Evolutionary conservation across 1,140 invertebrate genomes (phyloP).

Genomic region (Sycophila sp.): DNA sequence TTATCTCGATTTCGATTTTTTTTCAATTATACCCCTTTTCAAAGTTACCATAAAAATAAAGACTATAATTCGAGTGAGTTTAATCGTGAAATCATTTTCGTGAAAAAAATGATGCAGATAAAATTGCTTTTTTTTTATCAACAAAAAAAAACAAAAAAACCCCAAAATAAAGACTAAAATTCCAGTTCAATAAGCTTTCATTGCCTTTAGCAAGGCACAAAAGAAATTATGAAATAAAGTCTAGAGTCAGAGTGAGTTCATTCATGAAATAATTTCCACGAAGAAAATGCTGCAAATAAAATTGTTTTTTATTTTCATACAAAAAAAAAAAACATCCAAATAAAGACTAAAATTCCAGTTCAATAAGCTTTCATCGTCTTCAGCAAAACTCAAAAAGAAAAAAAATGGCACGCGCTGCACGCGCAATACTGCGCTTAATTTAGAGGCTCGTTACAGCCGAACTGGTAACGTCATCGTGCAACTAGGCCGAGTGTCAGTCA

Average conservation of each 20-base stretch:
- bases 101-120: no score
- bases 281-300: no score
- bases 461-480: constrained; percentile 1
- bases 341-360: not conserved
- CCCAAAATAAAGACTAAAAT: not conserved
- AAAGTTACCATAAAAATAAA: no score
- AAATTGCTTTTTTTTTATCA: not conserved
- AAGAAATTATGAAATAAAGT: no score
- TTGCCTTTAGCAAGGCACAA: not conserved
- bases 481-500: constrained; percentile 6
- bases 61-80: no score
- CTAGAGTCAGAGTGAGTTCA: no score
- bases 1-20: no score
- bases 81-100: no score
- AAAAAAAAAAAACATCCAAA: not conserved
- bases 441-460: constrained; percentile 1
- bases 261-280: no score
- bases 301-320: not conserved
- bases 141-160: not conserved
- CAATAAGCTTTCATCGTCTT: not conserved
- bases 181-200: not conserved
- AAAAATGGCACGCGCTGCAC: not conserved
- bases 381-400: not conserved
- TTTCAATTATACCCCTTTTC: no score
- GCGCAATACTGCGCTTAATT: no score